A percentile compares a stretch with the other conserved stretches of the same genome.
Evolutionary conservation across 2,888 invertebrate genomes (phyloP).

Genomic region (Neocrepidodera transversa): DNA sequence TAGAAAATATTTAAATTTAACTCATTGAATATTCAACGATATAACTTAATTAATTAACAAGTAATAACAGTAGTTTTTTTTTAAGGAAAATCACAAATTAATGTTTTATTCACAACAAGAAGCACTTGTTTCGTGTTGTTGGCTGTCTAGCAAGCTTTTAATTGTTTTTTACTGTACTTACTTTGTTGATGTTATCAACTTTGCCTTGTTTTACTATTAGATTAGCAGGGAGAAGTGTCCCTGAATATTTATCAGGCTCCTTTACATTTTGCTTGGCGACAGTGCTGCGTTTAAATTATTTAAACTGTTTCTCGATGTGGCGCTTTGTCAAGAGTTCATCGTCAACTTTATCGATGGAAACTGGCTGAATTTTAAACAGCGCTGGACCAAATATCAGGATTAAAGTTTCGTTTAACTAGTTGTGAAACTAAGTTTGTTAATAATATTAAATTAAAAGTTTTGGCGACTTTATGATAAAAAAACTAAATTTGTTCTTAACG

Average conservation of each 20-base stretch:
- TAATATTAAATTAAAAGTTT: no score
- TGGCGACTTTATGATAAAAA: no score
- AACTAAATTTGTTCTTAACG: no score
- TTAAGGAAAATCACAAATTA: not conserved
- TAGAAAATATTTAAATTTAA: not conserved
- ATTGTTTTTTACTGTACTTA: conserved; percentile 28
- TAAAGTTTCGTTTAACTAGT: not conserved
- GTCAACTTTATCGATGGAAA: conserved; percentile 29
- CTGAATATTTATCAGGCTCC: conserved; percentile 38
- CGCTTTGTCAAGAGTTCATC: conserved; percentile 27
- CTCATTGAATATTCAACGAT: not conserved
- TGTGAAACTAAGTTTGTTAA: not conserved
- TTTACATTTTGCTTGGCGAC: conserved; percentile 33
- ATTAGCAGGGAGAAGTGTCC: conserved; percentile 34
- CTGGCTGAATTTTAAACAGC: conserved; percentile 29
- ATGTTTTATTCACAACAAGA: not conserved
- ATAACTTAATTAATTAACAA: not conserved
- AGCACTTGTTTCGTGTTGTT: not conserved
- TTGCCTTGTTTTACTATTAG: conserved; percentile 29
- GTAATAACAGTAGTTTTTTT: not conserved
- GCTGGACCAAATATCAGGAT: not conserved
- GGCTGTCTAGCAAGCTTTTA: conserved; percentile 4
- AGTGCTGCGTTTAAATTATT: conserved; percentile 29
- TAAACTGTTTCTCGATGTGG: conserved; percentile 31
- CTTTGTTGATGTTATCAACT: conserved; percentile 28